Evolutionary conservation across 2,888 invertebrate species (phyloP).

Genomic region (Cerastoderma edule): DNA sequence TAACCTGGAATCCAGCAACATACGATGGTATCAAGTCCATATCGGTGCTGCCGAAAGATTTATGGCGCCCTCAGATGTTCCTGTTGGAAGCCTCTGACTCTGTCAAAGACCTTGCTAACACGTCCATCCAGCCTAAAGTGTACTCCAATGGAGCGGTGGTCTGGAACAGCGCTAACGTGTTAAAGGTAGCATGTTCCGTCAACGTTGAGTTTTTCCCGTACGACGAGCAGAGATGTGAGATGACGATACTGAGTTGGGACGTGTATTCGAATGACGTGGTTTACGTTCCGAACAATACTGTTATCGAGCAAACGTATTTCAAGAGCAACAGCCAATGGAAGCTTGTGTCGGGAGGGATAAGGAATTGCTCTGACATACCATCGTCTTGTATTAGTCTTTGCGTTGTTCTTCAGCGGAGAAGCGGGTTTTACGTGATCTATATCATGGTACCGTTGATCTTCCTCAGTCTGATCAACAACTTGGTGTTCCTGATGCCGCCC

Average conservation of each 20-base stretch:
- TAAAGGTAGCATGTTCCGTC: conserved; percentile 11
- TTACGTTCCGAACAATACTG: not conserved
- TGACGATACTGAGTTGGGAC: conserved; percentile 4
- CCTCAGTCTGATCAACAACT: too few relatives aligned
- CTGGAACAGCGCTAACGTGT: conserved; percentile 12
- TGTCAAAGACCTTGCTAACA: conserved; percentile 22
- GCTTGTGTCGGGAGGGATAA: too few relatives aligned
- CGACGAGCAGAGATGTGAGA: conserved; percentile 19
- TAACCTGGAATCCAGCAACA: conserved; percentile 33
- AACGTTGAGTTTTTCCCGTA: conserved; percentile 26
- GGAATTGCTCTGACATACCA: too few relatives aligned
- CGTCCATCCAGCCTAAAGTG: not conserved
- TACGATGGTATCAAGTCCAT: conserved; percentile 14
- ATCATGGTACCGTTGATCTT: too few relatives aligned
- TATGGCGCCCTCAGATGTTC: conserved; percentile 44
- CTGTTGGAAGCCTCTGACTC: conserved; percentile 18
- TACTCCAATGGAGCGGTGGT: not conserved
- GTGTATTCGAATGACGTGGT: not conserved
- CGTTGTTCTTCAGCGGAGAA: too few relatives aligned
- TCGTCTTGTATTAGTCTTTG: too few relatives aligned
- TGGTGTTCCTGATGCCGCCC: too few relatives aligned
- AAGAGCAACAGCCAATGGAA: conserved; percentile 27
- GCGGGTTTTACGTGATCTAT: too few relatives aligned
- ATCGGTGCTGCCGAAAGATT: conserved; percentile 12
- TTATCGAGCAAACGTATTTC: not conserved